Base-by-base conservation (phyloP, 1,140 invertebrate genomes). In the Branchinecta lindahli region DNA sequence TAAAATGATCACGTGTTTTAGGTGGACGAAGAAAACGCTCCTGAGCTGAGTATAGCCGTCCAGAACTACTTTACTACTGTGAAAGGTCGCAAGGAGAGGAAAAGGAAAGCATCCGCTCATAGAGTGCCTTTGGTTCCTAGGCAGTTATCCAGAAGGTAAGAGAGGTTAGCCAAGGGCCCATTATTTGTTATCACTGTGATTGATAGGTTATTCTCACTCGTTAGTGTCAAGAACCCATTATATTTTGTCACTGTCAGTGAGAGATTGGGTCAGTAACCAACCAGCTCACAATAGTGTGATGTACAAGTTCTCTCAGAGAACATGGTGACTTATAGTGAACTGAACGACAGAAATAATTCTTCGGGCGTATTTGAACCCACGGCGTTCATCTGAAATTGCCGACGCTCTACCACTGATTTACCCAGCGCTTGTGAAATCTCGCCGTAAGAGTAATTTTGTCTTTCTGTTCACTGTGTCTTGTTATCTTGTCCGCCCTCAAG, bases 11-110 rank as follows among this genome's bases (percentile, higher is more conserved):
- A 33, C 33, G 33, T 1, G 33, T 33, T 33, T 3, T 74, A 92
- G 88, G 82, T 91, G 66, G 84, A 85, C 75, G 87, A 89, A 70
- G 91, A 93, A 75, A 85, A 88, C 77, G 90, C 89, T 75, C 88
- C 89, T 0, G 87, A 90, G 75, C 78, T 94, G 66, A 87, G 87
- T 12, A 85, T 89, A 72, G 85, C 88, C 1, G 83, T 94, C 61
- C 88, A 91, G 79, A 93, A 94, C 80, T 90, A 94, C 79, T 94
- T 94, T 79, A 84, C 88, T 70, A 86, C 91, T 7, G 91, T 93
- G 71, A 85, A 89, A 78, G 85, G 91, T 72, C 80, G 88, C 12
- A 83, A 83, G 66, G 87, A 87, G 18, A 85, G 85, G 74, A 83
- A 84, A 7, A 81, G 81, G 71, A 83, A 85, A n/a, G 84, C 85